These are phyloP conservation scores for Cecidostiba fungosa DNA, from an alignment of 2,888 invertebrate genomes.

Conservation along the genomic window DNA sequence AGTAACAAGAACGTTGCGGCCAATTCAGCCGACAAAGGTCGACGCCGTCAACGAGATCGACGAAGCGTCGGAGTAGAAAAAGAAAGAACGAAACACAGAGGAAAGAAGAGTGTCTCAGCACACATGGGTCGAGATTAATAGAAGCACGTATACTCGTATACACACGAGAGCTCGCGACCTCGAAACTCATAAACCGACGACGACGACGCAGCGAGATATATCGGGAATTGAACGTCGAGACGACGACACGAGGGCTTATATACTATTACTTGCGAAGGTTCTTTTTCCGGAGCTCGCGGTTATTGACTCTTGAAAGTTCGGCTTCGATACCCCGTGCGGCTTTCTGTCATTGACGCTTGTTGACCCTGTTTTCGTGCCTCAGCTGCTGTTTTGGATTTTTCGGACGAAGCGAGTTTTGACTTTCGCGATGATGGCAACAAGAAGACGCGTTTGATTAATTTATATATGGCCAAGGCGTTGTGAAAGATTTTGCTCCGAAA, in stretches of 20 bases:
- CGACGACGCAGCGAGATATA: background rate
- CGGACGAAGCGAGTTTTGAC: background rate
- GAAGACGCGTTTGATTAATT: conserved; percentile 1
- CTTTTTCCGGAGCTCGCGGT: background rate
- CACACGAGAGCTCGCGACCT: conserved; percentile 37
- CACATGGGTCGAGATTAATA: conserved; percentile 26
- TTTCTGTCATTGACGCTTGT: background rate
- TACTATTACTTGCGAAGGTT: background rate
- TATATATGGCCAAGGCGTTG: background rate
- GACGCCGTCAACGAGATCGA: background rate
- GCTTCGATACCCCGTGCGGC: background rate
- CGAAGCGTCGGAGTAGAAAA: background rate
- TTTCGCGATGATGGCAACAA: background rate
- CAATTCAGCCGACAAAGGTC: background rate
- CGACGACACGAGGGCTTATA: background rate
- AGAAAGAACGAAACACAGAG: background rate
- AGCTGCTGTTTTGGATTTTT: background rate
- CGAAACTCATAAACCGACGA: conserved; percentile 6
- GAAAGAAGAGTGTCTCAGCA: background rate
- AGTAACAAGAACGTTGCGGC: background rate
- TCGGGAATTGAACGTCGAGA: conserved; percentile 46
- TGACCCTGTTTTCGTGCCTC: background rate
- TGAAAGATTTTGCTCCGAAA: background rate
- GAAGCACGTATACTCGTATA: conserved; percentile 46
- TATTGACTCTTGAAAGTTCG: conserved; percentile 30